phyloP scores from a whole-genome alignment of 2,113 vertebrate species.

The Serinus canaria region DNA sequence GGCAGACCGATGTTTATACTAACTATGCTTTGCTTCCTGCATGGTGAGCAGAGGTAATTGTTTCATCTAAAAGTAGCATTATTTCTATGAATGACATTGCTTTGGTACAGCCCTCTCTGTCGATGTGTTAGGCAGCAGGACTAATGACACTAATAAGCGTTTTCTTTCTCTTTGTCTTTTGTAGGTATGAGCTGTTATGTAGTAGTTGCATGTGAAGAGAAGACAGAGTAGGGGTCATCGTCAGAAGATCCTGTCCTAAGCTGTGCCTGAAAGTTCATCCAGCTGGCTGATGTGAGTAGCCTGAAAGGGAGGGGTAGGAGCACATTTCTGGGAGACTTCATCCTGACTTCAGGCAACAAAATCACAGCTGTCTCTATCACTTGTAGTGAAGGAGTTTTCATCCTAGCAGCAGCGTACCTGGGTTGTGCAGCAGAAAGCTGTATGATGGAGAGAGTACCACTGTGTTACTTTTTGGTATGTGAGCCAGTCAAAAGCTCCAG shows the following conservation, averaged over 20 bases:
- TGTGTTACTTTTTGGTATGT: not conserved
- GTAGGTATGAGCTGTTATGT: constrained; percentile 29
- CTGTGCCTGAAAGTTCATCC: not conserved
- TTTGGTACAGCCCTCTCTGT: not conserved
- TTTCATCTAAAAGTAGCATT: not conserved
- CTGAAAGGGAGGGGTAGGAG: not conserved
- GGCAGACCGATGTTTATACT: not conserved
- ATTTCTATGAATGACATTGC: not conserved
- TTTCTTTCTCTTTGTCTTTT: not conserved
- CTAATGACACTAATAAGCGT: not conserved
- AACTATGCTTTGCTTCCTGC: not conserved
- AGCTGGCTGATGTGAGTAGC: not conserved
- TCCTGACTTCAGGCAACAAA: not conserved
- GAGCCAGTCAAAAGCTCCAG: not conserved
- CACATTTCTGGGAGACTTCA: not conserved
- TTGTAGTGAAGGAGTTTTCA: not conserved
- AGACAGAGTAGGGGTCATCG: rapidly evolving
- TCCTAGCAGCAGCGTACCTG: not conserved
- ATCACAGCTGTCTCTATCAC: not conserved
- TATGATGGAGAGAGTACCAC: not conserved
- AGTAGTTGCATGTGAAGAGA: constrained; percentile 8
- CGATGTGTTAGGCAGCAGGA: not conserved
- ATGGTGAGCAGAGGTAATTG: not conserved
- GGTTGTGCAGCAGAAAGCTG: not conserved
- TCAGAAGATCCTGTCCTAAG: not conserved